phyloP scores from a whole-genome alignment of 2,888 invertebrate genomes.

The Cryptops parisi region DNA sequence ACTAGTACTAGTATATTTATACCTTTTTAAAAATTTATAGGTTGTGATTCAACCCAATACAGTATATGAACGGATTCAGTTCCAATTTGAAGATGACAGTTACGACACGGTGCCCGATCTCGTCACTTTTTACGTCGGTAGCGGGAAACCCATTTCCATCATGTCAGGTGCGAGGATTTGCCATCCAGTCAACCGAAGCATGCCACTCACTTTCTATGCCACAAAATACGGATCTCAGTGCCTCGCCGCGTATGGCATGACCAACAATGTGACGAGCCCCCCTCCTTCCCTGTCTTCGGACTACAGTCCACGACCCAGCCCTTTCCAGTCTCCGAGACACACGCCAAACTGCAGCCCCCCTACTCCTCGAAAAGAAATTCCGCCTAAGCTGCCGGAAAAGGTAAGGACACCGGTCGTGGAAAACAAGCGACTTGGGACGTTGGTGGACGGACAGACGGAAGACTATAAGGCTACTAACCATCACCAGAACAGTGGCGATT shows the following conservation, averaged over 20 bases:
- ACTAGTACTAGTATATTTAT: no score
- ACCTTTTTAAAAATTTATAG: no score
- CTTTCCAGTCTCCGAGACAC: constrained; percentile 11
- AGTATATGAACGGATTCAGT: constrained; percentile 80
- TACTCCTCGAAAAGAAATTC: constrained; percentile 5
- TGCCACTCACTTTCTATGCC: constrained; percentile 52
- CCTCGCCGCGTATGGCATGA: constrained; percentile 19
- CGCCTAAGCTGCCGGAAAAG: constrained; percentile 12
- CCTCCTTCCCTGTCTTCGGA: constrained; percentile 20
- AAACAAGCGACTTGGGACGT: neutral
- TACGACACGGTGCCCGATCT: constrained; percentile 87
- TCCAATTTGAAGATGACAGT: constrained; percentile 84
- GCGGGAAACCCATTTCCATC: constrained; percentile 72
- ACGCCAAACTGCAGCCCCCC: constrained; percentile 16
- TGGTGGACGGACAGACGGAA: constrained; percentile 1
- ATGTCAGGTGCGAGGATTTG: constrained; percentile 78
- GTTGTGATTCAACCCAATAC: constrained; percentile 74
- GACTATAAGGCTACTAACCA: neutral
- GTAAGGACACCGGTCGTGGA: neutral
- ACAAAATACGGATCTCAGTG: constrained; percentile 39
- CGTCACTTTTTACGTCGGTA: constrained; percentile 83
- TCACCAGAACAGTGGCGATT: constrained; percentile 1
- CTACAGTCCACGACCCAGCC: constrained; percentile 12
- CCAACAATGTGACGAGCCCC: constrained; percentile 22
- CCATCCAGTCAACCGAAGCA: constrained; percentile 65